phyloP scores from a whole-genome alignment of 2,113 vertebrate species.

The Polypterus bichir region DNA sequence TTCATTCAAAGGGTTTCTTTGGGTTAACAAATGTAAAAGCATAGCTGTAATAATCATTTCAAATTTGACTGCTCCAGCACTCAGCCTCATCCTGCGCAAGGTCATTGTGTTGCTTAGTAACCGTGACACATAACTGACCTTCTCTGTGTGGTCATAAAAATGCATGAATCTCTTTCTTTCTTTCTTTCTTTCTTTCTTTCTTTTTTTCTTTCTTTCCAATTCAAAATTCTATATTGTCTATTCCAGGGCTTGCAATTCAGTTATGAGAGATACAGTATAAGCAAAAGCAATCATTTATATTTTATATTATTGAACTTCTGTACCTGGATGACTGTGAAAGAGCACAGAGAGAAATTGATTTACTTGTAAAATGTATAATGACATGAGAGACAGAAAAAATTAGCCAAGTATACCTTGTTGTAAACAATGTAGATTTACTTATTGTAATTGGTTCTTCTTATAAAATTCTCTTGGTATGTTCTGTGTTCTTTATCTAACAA shows the following conservation, averaged over 20 bases:
- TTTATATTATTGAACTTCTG: neutral
- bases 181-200: conserved; percentile 35
- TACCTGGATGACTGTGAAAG: neutral
- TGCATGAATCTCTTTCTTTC: conserved; percentile 54
- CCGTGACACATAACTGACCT: conserved; percentile 54
- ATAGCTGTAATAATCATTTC: neutral
- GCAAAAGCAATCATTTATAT: conserved; percentile 17
- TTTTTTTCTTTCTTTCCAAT: conserved; percentile 7
- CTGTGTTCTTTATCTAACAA: conserved; percentile 22
- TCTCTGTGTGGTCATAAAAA: conserved; percentile 54
- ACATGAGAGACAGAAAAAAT: conserved; percentile 1
- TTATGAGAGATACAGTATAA: no score
- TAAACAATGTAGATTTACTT: neutral
- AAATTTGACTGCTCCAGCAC: conserved; percentile 27
- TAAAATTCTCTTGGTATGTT: neutral
- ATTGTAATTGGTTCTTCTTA: neutral
- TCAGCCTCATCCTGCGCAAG: conserved; percentile 44
- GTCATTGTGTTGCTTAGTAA: conserved; percentile 57
- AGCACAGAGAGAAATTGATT: conserved; percentile 14
- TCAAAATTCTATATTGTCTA: conserved; percentile 24
- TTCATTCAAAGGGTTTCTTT: neutral
- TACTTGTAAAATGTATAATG: conserved; percentile 21
- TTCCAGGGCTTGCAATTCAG: conserved; percentile 27
- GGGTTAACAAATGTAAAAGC: neutral
- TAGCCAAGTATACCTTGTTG: neutral